A percentile compares a stretch with the other conserved stretches of the same genome.
These are phyloP conservation scores for Hartigia nigra DNA, from an alignment of 2,888 invertebrate species.

Conservation along the genomic window DNA sequence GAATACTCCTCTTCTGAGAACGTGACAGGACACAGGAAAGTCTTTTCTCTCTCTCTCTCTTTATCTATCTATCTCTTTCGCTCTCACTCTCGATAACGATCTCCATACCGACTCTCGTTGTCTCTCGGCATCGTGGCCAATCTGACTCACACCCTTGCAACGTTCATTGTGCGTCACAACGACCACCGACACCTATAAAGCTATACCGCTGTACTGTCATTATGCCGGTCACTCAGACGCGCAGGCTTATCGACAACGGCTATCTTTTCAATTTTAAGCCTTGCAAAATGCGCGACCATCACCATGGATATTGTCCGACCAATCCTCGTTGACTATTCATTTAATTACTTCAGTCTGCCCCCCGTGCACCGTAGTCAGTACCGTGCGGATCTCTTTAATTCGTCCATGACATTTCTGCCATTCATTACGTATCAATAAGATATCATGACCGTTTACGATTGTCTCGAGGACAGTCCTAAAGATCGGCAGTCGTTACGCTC, in stretches of 20 bases:
- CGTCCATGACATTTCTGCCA: neutral
- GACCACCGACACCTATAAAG: neutral
- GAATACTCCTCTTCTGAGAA: slow-evolving; percentile 61
- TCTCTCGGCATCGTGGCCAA: neutral
- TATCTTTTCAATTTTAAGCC: neutral
- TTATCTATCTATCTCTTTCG: slow-evolving; percentile 16
- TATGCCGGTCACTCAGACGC: neutral
- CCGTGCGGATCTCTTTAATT: neutral
- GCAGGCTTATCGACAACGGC: neutral
- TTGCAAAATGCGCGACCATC: neutral
- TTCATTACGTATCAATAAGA: neutral
- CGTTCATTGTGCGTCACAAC: neutral
- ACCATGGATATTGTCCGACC: neutral
- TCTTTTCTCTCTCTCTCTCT: slow-evolving; percentile 30
- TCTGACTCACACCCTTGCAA: neutral
- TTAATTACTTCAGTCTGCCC: neutral
- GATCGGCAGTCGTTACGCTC: slow-evolving; percentile 1
- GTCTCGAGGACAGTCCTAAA: neutral
- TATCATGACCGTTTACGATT: neutral
- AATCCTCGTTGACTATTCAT: neutral
- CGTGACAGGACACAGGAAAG: slow-evolving; percentile 65
- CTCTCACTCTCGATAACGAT: neutral
- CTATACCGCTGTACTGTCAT: neutral
- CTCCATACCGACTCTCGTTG: neutral
- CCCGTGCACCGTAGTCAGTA: neutral